phyloP scores from a whole-genome alignment of 2,888 invertebrate genomes.

The Apamea epomidion region DNA sequence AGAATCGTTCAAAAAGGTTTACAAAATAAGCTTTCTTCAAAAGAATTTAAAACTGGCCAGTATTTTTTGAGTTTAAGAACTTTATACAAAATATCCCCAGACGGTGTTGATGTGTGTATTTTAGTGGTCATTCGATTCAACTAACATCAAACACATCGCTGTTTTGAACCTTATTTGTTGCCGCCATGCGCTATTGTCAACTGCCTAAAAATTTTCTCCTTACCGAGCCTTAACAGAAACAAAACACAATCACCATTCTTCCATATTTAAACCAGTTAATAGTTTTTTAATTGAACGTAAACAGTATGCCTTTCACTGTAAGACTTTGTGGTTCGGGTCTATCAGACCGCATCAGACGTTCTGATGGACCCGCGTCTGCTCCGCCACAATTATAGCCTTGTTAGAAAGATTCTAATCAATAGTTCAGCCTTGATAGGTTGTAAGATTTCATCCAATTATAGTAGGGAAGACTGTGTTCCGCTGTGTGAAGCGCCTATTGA shows the following conservation, averaged over 20 bases:
- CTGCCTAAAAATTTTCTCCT: no score
- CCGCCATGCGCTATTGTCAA: no score
- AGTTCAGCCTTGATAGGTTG: slow-evolving; percentile 61
- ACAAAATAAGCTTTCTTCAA: no score
- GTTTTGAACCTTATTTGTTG: no score
- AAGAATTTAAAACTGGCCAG: no score
- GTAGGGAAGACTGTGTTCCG: slow-evolving; percentile 3
- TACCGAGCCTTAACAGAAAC: neutral
- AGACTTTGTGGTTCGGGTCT: slow-evolving; percentile 60
- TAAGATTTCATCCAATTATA: slow-evolving; percentile 72
- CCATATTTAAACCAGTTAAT: slow-evolving; percentile 36
- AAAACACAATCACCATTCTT: slow-evolving; percentile 15
- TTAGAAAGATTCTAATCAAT: slow-evolving; percentile 59
- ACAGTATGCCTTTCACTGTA: slow-evolving; percentile 68
- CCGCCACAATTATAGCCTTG: slow-evolving; percentile 51
- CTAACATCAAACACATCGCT: no score
- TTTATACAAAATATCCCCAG: no score
- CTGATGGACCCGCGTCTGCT: slow-evolving; percentile 14
- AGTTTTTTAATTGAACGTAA: slow-evolving; percentile 66
- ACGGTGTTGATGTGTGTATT: no score
- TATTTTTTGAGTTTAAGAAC: no score
- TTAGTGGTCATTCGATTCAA: no score
- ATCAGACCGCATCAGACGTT: slow-evolving; percentile 69
- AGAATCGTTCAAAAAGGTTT: no score
- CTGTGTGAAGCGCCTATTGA: neutral